Evolutionary conservation across 2,113 vertebrate species (phyloP), one percentile per base, ranked within the genome.

Genomic region (Microcebus griseorufus): DNA sequence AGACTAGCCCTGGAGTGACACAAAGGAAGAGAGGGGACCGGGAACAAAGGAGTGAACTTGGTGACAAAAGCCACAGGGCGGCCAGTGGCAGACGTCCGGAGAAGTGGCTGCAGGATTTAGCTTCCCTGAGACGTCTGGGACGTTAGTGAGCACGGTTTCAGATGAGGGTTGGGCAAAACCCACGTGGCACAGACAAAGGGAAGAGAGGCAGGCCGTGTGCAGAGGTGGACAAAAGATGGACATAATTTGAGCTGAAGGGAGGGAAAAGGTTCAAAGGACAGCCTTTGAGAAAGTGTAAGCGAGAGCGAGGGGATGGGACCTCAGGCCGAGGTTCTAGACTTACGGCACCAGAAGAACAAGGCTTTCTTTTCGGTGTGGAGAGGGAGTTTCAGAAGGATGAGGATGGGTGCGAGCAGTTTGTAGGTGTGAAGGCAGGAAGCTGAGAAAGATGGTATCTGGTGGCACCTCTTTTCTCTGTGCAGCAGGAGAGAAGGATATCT

Each of bases 351-450:
- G 37, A n/a, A 88, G 81, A 55, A 48, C 6, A 20, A 29, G 65
- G 45, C 42, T 65, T 3, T 16, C 45, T 65, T n/a, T 37, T 3
- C 69, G 22, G 32, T 82, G 1, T 2, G 18, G 32, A 32, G 65
- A 42, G 32, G 48, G 29, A 42, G 62, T 29, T 62, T 53, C 20
- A 16, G 55, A 27, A 67, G 23, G 79, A 34, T 42, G 34, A 51
- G 55, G 9, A 27, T 18, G 45, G 62, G 60, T 70, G 48, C 14
- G 16, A 85, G 58, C 22, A 25, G 90, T 48, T 37, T 0, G 60
- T 48, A 39, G 73, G 55, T 80, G 83, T 96, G 58, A 96, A 93
- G 69, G 27, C 96, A 92, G 94, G 94, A 93, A 92, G 83, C 6
- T 48, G 94, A 69, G 69, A 58, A 82, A 84, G 90, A 93, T 42